A percentile compares a stretch with the other conserved stretches of the same genome.
Conservation (phyloP, 2,888 invertebrate species). For the Chymomyza fuscimana region DNA sequence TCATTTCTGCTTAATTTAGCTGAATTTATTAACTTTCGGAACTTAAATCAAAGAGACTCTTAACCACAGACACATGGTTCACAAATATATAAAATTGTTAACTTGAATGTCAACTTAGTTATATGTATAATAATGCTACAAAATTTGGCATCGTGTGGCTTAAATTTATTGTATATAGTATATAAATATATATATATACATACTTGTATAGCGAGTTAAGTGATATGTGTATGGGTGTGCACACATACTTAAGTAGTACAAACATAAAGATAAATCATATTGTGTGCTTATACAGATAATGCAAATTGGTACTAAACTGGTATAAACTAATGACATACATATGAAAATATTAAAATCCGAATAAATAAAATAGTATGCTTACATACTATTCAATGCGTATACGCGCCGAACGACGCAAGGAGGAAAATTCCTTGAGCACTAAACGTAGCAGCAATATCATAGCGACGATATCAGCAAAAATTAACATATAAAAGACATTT, state of each 20-base stretch:
- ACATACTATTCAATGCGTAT: conserved; percentile 74
- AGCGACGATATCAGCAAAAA: conserved; percentile 89
- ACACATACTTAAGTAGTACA: conserved; percentile 1
- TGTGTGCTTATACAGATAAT: background rate
- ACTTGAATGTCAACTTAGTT: conserved; percentile 26
- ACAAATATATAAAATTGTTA: conserved; percentile 45
- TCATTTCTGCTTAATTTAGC: background rate
- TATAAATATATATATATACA: conserved; percentile 10
- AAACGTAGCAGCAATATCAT: conserved; percentile 84
- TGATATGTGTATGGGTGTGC: conserved; percentile 41
- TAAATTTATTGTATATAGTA: conserved; percentile 24
- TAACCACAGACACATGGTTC: conserved; percentile 34
- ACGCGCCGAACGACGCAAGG: conserved; percentile 67
- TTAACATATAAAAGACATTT: conserved; percentile 94
- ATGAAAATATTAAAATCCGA: conserved; percentile 16
- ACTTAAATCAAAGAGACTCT: conserved; percentile 71
- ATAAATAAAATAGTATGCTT: conserved; percentile 25
- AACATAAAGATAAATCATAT: conserved; percentile 15
- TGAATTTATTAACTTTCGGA: conserved; percentile 45
- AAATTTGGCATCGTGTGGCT: conserved; percentile 19
- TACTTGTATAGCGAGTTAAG: conserved; percentile 12
- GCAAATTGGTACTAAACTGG: conserved; percentile 11
- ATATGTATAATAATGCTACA: conserved; percentile 24
- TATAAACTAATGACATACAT: background rate
- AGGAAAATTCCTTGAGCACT: conserved; percentile 80